Base-by-base conservation (phyloP, 2,113 vertebrate species). In the Myotis davidii region DNA sequence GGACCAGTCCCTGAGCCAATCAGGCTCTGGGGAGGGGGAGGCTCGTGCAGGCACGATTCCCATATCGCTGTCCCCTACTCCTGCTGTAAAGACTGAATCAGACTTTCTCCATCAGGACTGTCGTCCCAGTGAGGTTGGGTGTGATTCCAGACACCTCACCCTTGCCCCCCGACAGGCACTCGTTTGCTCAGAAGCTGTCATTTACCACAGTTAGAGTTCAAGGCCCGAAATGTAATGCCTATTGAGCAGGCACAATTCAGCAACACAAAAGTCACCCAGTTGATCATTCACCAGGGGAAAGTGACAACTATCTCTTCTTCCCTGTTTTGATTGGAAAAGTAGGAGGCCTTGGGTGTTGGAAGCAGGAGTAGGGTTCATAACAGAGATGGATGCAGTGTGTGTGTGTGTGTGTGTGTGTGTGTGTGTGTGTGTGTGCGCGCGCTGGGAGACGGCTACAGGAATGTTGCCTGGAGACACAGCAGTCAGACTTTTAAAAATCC, bases 221-320 rank as follows among this genome's bases (percentile, higher is more conserved):
- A 95, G 81, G 21, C 7, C 56, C 82, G 50, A 88, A 74, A 16
- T 25, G 18, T 42, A 79, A 23, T 8, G 65, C 56, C 73, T 86
- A 86, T 3, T 45, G 32, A 89, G 37, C 96, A 73, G 50, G 70
- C 84, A 85, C 90, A 83, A 79, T 74, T 94, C 73, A 72, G 84
- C 86, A 85, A 45, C 56, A 77, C 6, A n/a, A 76, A 21, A 85
- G 50, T 81, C 83, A 87, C n/a, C 21, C 7, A 29, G 39, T 0
- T 86, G 91, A 39, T 94, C 50, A 34, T 14, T 92, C 89, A 85
- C 13, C 61, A 83, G 25, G 18, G 27, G 54, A 90, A 65, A 74
- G 20, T 64, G 85, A 59, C 72, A 86, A 32, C 7, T 34, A 82
- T 21, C 73, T 94, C 61, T 92, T 79, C 32, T 70, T 52, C 18